phyloP scores from a whole-genome alignment of 2,888 invertebrate genomes.

The Gandaritis pyraliata region DNA sequence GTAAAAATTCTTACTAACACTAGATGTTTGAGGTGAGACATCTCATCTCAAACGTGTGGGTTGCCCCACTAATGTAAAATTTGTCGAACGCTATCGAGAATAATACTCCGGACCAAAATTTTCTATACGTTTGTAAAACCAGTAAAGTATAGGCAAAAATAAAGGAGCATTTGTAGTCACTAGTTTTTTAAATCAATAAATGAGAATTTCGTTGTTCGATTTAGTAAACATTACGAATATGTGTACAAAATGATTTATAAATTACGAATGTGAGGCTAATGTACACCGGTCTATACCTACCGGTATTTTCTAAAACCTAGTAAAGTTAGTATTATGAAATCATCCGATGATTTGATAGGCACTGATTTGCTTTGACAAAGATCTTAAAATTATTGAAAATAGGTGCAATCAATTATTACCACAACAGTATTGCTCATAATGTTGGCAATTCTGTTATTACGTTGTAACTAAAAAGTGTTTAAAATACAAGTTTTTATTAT shows the following conservation, averaged over 20 bases:
- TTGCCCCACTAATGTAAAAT: background rate
- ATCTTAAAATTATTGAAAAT: too few species aligned
- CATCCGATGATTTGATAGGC: background rate
- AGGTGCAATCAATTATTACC: too few species aligned
- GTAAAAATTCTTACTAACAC: too few species aligned
- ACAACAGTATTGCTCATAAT: background rate
- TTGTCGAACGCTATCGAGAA: background rate
- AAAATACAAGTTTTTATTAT: too few species aligned
- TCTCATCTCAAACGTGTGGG: too few species aligned
- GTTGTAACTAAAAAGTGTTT: too few species aligned
- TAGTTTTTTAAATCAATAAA: too few species aligned
- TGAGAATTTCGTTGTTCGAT: background rate
- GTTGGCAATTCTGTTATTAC: too few species aligned
- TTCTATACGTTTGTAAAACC: background rate
- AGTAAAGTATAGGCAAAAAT: background rate
- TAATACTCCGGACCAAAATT: background rate
- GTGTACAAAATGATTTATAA: background rate
- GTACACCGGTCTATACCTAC: background rate
- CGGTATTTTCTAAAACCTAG: background rate
- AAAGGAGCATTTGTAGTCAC: slow-evolving; percentile 17
- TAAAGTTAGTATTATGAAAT: background rate
- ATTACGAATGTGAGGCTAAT: background rate
- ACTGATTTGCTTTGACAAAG: too few species aligned
- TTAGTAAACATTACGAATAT: background rate
- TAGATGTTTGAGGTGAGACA: too few species aligned